Evolutionary conservation across 2,888 invertebrate genomes (phyloP).

Genomic region (Amaurobius ferox): DNA sequence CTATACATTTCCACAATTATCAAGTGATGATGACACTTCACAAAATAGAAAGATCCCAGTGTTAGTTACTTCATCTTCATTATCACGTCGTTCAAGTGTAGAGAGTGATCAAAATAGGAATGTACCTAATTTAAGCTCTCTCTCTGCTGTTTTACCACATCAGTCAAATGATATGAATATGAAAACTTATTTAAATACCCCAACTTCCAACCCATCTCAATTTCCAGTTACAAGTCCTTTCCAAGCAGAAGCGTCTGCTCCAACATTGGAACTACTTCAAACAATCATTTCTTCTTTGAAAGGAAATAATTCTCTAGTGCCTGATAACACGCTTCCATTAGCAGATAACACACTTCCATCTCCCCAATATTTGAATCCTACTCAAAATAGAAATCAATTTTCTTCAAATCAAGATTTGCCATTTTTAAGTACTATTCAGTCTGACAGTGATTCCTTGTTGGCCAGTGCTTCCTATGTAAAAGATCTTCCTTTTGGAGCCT

Average conservation of each 20-base stretch:
- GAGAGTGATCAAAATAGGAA: neutral
- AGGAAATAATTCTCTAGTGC: neutral
- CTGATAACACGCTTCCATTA: neutral
- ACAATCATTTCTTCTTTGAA: neutral
- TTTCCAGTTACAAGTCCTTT: neutral
- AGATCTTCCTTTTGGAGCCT: too few relatives aligned
- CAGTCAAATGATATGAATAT: neutral
- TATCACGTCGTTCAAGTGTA: neutral
- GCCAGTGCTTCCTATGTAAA: too few relatives aligned
- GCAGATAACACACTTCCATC: too few relatives aligned
- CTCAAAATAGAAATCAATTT: too few relatives aligned
- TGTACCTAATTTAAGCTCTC: neutral
- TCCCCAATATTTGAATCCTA: too few relatives aligned
- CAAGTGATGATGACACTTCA: neutral
- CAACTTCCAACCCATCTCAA: neutral
- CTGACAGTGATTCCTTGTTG: too few relatives aligned
- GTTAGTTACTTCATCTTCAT: neutral
- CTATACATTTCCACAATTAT: too few relatives aligned
- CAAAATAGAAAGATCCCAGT: neutral
- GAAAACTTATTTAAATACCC: neutral
- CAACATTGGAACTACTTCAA: neutral
- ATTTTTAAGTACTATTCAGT: too few relatives aligned
- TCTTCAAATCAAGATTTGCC: too few relatives aligned
- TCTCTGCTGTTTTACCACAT: neutral
- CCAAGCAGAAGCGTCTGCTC: neutral